Percentiles rank a stretch among this genome's conserved stretches.
These are phyloP conservation scores for human (Homo sapiens) DNA, from an alignment of 2,113 vertebrate species.

Conservation along the genomic window GRCh38 chr14:79933001-79933500, in stretches of 20 bases:
- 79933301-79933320: not conserved
- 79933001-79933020: not conserved
- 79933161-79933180: not conserved
- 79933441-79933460: not conserved
- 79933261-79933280: not conserved
- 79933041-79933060: not conserved
- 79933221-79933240: not conserved
- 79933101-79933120: not conserved
- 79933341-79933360: not conserved
- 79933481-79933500: not conserved
- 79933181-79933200: not conserved
- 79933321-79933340: not conserved
- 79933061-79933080: not conserved
- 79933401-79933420: not conserved
- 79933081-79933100: not conserved
- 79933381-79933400: conserved; percentile 16
- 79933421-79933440: not conserved
- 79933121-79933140: not conserved
- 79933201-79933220: not conserved
- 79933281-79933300: not conserved
- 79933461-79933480: not conserved
- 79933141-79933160: not conserved
- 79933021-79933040: not conserved
- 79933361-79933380: not conserved
- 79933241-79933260: not conserved